Base-by-base conservation (phyloP, 2,797 vertebrate genomes). In the Rhincodon typus region DNA sequence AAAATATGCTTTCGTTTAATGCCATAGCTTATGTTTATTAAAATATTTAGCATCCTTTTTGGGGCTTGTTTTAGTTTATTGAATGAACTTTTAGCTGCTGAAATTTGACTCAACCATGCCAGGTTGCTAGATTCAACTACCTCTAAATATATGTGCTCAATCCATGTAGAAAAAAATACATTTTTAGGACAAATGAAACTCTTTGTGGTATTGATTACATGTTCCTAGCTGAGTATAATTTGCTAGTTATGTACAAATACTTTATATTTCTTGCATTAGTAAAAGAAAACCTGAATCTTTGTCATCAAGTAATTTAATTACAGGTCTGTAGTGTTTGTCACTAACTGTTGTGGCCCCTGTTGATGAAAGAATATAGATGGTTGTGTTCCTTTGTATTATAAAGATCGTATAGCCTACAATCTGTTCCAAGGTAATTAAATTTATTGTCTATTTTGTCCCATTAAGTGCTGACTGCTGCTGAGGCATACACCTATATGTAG, bases 151-250 rank as follows among this genome's bases (percentile, higher is more conserved):
- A 94, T 50, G 69, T 74, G 74, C 69, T 72, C 50, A 34, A 77
- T 13, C 0, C 46, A 74, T 95, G 53, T 53, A 93, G 90, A 62
- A 93, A 77, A 62, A 70, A 95, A 74, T 53, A 21, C 94, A 27
- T 50, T 94, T 95, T 50, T 77, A 77, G 38, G 27, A 95, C 46
- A 53, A 95, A 95, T 95, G 77, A 94, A 77, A 53, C n/a, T 95
- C 42, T 94, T 95, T 95, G 46, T 77, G 34, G 46, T 77, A 74
- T 50, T 74, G 46, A 95, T 46, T 91, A 8, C 38, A 69, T 90
- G 57, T 90, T 62, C 62, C 25, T 84, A 84, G 38, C 42, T 46
- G 19, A 84, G 25, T 46, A 46, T 84, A 84, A 21, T 84, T 84
- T 46, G 42, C 19, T 82, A 23, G 42, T 46, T 84, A 46, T 84